These are phyloP conservation scores for Coecobrya sp. DNA, from an alignment of 2,888 invertebrate genomes.

Conservation along the genomic window DNA sequence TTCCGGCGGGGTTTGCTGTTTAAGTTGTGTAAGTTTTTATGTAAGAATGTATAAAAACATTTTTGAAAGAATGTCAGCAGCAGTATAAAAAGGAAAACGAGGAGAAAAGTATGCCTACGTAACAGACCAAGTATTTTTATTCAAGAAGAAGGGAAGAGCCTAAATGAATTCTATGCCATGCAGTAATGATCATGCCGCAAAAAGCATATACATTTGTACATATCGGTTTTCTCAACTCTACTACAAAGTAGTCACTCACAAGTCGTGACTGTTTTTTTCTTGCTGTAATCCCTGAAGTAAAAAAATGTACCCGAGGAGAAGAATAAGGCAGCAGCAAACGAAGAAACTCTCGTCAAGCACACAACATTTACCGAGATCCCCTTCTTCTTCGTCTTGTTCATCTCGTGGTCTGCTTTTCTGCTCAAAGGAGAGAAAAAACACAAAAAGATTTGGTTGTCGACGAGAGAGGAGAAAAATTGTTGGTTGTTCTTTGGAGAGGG, in stretches of 20 bases:
- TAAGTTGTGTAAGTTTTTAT: background rate
- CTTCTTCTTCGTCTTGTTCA: background rate
- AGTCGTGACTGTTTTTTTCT: conserved; percentile 46
- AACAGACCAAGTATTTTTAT: background rate
- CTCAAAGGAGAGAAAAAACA: background rate
- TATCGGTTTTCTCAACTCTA: too few species aligned
- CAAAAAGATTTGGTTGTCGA: conserved; percentile 36
- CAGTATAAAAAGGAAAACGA: background rate
- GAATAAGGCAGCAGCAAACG: too few species aligned
- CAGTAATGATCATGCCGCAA: background rate
- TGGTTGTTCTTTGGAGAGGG: conserved; percentile 41
- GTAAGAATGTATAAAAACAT: background rate
- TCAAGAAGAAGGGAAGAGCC: background rate
- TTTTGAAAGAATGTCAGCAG: conserved; percentile 39
- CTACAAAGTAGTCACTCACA: background rate
- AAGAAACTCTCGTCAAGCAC: background rate
- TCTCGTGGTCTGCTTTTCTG: background rate
- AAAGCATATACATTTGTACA: background rate
- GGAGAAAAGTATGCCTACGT: background rate
- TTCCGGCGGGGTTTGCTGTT: background rate
- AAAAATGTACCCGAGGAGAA: background rate
- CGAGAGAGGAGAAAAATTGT: conserved; percentile 22
- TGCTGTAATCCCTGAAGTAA: conserved; percentile 28
- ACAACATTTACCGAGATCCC: background rate
- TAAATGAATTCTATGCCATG: conserved; percentile 63